Conservation (phyloP, 2,113 vertebrate genomes). For the Silurus asotus region DNA sequence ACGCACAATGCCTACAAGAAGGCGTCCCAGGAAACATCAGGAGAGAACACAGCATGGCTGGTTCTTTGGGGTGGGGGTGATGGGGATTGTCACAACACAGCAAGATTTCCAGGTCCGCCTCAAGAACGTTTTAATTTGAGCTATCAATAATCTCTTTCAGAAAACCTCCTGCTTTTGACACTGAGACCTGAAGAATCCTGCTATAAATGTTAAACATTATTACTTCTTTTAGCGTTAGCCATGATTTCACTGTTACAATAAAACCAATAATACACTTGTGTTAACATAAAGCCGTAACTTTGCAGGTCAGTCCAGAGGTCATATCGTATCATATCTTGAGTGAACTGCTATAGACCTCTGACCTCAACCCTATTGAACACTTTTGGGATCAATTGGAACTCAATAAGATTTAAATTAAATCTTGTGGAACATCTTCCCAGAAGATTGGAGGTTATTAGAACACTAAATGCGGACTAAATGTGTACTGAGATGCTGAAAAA, state of each 20-base stretch:
- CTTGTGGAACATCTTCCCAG: too few relatives aligned
- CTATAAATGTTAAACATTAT: neutral
- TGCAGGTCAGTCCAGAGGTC: neutral
- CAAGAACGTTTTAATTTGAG: neutral
- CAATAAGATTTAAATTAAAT: too few relatives aligned
- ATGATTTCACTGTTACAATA: neutral
- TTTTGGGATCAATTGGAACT: too few relatives aligned
- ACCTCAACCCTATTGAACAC: too few relatives aligned
- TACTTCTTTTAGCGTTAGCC: neutral
- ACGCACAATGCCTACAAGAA: slow-evolving; percentile 44
- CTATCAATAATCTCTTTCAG: neutral
- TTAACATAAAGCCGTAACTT: neutral
- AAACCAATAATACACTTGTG: neutral
- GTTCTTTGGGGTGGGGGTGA: neutral
- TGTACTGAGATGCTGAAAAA: too few relatives aligned
- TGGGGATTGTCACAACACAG: neutral
- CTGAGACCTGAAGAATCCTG: neutral
- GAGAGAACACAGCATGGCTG: neutral
- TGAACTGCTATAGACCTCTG: too few relatives aligned
- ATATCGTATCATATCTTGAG: neutral
- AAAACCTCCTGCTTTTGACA: neutral
- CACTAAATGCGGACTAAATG: too few relatives aligned
- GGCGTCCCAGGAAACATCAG: neutral
- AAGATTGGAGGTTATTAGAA: too few relatives aligned
- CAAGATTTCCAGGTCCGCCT: neutral